Evolutionary conservation across 37 sponge, comb jelly and placozoan species (phyloP).

Genomic region (Eunapius fragilis): DNA sequence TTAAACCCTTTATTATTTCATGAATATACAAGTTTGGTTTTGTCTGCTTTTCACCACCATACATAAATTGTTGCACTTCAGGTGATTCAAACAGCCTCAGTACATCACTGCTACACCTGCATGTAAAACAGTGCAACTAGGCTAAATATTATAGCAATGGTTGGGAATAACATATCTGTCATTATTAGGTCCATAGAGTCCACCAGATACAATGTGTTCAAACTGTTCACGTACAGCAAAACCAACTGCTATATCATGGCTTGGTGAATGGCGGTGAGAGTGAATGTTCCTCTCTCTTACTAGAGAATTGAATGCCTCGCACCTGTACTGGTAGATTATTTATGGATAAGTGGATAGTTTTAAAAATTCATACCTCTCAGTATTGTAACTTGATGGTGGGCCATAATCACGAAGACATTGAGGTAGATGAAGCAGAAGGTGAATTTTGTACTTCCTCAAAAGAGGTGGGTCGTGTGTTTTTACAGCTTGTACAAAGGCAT

Average conservation of each 20-base stretch:
- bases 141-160: too few relatives aligned
- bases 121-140: too few relatives aligned
- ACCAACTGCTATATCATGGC: not conserved
- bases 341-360: not conserved
- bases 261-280: not conserved
- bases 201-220: too few relatives aligned
- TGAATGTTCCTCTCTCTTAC: not conserved
- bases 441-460: not conserved
- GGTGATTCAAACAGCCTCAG: too few relatives aligned
- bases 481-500: conserved; percentile 31
- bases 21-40: too few relatives aligned
- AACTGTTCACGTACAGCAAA: conserved; percentile 11
- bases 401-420: conserved; percentile 41
- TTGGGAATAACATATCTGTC: too few relatives aligned
- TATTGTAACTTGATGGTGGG: conserved; percentile 30
- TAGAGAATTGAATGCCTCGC: conserved; percentile 3
- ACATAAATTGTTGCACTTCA: too few relatives aligned
- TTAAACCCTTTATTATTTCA: too few relatives aligned
- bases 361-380: conserved; percentile 31
- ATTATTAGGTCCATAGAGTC: too few relatives aligned
- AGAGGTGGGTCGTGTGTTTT: not conserved
- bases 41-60: too few relatives aligned
- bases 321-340: not conserved
- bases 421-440: conserved; percentile 21
- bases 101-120: too few relatives aligned